phyloP scores from a whole-genome alignment of 2,797 vertebrate species.

The Bovichtus diacanthus region DNA sequence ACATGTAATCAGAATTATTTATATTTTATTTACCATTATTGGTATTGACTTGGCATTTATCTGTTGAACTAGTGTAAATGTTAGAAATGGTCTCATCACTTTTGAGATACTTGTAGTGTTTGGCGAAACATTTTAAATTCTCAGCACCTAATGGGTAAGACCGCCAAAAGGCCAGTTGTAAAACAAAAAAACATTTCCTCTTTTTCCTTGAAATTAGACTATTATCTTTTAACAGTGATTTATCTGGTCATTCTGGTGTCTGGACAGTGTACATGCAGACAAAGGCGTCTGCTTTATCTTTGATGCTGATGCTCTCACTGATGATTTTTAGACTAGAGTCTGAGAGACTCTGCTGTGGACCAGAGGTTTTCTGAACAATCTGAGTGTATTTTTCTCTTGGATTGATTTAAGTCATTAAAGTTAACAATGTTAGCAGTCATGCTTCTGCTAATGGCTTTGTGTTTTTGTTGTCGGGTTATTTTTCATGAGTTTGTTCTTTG shows the following conservation, averaged over 20 bases:
- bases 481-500: slow-evolving; percentile 47
- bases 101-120: too few species aligned
- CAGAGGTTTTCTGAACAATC: not conserved
- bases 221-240: too few species aligned
- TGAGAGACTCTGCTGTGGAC: not conserved
- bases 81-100: not conserved
- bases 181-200: not conserved
- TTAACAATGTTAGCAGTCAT: slow-evolving; percentile 23
- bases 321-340: not conserved
- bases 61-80: not conserved
- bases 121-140: not conserved
- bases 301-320: not conserved
- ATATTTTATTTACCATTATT: not conserved
- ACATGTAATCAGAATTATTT: not conserved
- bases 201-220: not conserved
- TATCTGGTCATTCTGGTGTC: not conserved
- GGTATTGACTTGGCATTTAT: not conserved
- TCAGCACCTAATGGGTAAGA: not conserved
- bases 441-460: slow-evolving; percentile 27
- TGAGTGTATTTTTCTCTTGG: not conserved
- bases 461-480: slow-evolving; percentile 26
- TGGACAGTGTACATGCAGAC: not conserved
- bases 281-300: not conserved
- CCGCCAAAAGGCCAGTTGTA: not conserved
- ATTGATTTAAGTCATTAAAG: slow-evolving; percentile 3